Base-by-base conservation (phyloP, 1,140 invertebrate species). In the Microplitis demolitor region DNA sequence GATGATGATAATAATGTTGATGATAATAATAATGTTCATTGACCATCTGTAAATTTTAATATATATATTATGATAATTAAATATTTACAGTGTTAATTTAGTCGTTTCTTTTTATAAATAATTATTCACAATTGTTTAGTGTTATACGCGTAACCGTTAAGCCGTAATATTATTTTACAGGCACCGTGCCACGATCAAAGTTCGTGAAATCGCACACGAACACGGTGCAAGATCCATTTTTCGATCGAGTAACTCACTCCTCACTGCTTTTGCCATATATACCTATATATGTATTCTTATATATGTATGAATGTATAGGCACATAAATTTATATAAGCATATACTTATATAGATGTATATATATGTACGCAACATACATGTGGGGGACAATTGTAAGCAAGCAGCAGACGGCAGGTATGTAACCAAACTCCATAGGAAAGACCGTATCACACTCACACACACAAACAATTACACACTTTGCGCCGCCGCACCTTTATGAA, bases 191-290 rank as follows among this genome's bases (percentile, higher is more conserved):
- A 70, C 58, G 61, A 74, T 74, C 60, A 34, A 73, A 69, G 64
- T 76, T 74, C 74, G 75, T 75, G 69, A 66, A 74, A 69, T 73
- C 74, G 73, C 76, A 71, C 76, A 76, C 61, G 71, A 76, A 73
- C 66, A 71, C 73, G 71, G 75, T 78, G 70, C 56, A 78, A 80
- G 75, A 79, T 75, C 74, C 78, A 82, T 82, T 78, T 80, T 76
- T 82, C 77, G 74, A 80, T 80, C 71, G 72, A 74, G 75, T 74
- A 69, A 72, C 66, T 67, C 51, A 50, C 69, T 14, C 31, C 5
- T 24, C 39, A 45, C 39, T 45, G 39, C 39, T 45, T 45, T 50
- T 8, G 16, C 13, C 50, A 33, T 61, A 66, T 66, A 37, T 71
- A 71, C 39, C 39, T 31, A 33, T 31, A 58, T 45, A 34, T 62